Conservation (phyloP, 2,888 invertebrate genomes). For the Pammene fasciana region DNA sequence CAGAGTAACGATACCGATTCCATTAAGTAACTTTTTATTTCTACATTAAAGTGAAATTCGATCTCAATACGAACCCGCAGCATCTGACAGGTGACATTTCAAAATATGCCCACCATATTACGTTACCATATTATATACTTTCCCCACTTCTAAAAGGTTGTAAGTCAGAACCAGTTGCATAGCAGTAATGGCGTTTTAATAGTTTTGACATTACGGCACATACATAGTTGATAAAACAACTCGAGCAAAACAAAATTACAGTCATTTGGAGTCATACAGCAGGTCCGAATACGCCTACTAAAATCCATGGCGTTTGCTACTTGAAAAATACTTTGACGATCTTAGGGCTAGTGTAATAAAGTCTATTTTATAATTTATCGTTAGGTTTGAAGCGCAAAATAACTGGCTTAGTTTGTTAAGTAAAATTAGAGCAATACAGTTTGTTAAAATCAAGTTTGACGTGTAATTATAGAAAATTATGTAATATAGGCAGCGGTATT, state of each 20-base stretch:
- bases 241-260: constrained; percentile 8
- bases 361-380: neutral
- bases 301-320: neutral
- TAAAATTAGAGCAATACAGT: constrained; percentile 8
- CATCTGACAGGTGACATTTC: constrained; percentile 3
- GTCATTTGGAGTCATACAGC: neutral
- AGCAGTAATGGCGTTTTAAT: neutral
- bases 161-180: neutral
- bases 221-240: neutral
- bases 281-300: neutral
- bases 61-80: constrained; percentile 1
- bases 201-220: neutral
- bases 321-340: neutral
- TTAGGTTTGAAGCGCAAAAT: neutral
- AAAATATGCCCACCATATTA: constrained; percentile 2
- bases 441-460: constrained; percentile 5
- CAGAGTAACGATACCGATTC: too few relatives aligned
- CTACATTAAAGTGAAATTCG: constrained; percentile 14
- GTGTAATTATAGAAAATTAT: neutral
- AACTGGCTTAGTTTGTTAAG: constrained; percentile 1
- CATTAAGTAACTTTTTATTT: neutral
- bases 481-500: too few relatives aligned
- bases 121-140: neutral
- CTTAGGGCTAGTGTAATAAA: neutral
- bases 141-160: neutral